Evolutionary conservation across 2,888 invertebrate genomes (phyloP), one percentile per base, ranked within the genome.

Genomic region (Chrysolina haemoptera): DNA sequence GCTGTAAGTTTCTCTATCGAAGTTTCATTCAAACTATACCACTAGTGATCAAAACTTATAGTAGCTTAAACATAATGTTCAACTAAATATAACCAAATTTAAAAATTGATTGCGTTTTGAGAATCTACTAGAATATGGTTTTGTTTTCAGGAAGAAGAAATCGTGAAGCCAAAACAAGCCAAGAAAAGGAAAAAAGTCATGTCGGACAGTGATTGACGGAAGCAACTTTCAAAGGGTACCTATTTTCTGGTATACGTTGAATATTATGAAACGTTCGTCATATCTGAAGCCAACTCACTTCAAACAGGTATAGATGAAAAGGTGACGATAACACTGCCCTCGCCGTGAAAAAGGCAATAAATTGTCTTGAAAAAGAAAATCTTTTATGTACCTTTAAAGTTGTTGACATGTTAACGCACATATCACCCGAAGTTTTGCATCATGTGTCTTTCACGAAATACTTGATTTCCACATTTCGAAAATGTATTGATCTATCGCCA

Each of bases 111-210:
- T n/a, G n/a, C n/a, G n/a, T n/a, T n/a, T n/a, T n/a, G n/a, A n/a
- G n/a, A n/a, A n/a, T 35, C 35, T 35, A 8, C 8, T 35, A 35
- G 6, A 35, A 35, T 35, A 8, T 35, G 6, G 35, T 76, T 85
- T 84, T 79, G 81, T 82, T 90, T 89, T 48, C 89, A 95, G 93
- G 94, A 97, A 87, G 97, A 97, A 89, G 96, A 96, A 89, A 94
- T 96, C 86, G 94, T 95, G 27, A 96, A 96, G 89, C 95, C 95
- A 83, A 96, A 96, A 89, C 95, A 95, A 89, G 94, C 95, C 77
- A 97, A 97, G 89, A 95, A 96, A 87, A 91, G 97, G 89, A 96
- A 96, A 94, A 95, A 95, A 90, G 93, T 95, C 73, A 93, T 95
- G 87, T 96, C 95, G 80, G 97, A 97, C 89, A 97, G 96, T 89